Conservation (phyloP, 2,888 invertebrate genomes). For the Leptinotarsa haldemani region DNA sequence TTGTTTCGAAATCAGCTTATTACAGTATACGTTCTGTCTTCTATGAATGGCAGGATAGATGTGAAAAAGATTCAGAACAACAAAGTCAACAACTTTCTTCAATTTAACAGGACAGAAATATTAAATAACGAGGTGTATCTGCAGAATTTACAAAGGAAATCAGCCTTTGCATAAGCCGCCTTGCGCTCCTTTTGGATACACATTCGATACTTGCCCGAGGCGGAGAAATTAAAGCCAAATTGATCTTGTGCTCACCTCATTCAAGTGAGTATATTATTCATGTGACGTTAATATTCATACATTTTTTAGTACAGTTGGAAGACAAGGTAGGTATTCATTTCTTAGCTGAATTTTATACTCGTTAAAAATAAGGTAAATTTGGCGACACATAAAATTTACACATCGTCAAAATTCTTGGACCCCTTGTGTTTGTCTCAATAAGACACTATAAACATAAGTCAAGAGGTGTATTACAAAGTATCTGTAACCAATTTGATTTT, state of each 20-base stretch:
- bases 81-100: neutral
- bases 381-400: neutral
- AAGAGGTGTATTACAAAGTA: too few relatives aligned
- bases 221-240: constrained; percentile 19
- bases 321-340: neutral
- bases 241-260: constrained; percentile 1
- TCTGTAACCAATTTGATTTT: too few relatives aligned
- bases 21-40: neutral
- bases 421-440: too few relatives aligned
- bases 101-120: neutral
- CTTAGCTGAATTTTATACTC: too few relatives aligned
- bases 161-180: neutral
- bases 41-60: neutral
- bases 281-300: neutral
- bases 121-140: neutral
- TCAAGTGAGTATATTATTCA: neutral
- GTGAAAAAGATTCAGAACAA: neutral
- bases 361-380: neutral
- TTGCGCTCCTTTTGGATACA: neutral
- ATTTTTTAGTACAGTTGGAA: neutral
- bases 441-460: too few relatives aligned
- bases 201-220: neutral
- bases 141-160: neutral
- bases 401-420: too few relatives aligned
- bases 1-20: neutral